Conservation (phyloP, 2,888 invertebrate genomes). For the Monoplex corrugatus region DNA sequence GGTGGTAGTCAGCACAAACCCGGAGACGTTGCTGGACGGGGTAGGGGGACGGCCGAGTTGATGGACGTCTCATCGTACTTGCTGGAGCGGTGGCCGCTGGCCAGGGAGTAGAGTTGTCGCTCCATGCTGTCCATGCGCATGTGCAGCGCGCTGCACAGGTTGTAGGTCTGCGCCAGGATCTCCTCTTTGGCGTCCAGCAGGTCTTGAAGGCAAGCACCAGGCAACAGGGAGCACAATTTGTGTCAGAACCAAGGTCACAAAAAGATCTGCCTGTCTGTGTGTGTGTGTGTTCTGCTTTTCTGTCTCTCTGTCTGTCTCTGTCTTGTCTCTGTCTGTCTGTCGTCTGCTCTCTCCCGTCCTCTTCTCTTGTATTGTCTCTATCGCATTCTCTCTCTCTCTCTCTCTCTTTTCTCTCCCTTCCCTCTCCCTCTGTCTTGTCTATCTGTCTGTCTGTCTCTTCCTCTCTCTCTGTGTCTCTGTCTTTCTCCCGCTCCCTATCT, state of each 20-base stretch:
- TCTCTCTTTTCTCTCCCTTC: no score
- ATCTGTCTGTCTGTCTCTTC: no score
- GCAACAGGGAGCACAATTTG: not conserved
- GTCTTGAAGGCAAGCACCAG: conserved; percentile 50
- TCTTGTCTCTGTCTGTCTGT: not conserved
- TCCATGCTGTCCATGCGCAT: conserved; percentile 58
- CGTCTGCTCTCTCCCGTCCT: no score
- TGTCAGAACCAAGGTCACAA: not conserved
- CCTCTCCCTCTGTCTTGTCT: no score
- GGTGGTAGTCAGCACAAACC: not conserved
- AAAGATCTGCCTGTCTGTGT: no score
- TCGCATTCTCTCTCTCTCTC: no score
- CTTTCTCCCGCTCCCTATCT: no score
- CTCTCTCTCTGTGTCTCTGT: no score
- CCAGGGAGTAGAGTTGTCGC: conserved; percentile 43
- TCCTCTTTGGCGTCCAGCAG: conserved; percentile 63
- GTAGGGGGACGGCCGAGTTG: not conserved
- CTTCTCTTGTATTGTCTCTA: no score
- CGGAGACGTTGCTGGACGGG: conserved; percentile 21
- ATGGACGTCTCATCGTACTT: conserved; percentile 25
- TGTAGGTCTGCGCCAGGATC: conserved; percentile 58
- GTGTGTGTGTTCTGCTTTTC: no score
- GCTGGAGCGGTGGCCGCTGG: conserved; percentile 29
- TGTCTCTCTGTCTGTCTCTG: not conserved
- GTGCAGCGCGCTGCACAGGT: conserved; percentile 56